Conservation (phyloP, 2,797 vertebrate genomes). For the Cossypha dichroa region DNA sequence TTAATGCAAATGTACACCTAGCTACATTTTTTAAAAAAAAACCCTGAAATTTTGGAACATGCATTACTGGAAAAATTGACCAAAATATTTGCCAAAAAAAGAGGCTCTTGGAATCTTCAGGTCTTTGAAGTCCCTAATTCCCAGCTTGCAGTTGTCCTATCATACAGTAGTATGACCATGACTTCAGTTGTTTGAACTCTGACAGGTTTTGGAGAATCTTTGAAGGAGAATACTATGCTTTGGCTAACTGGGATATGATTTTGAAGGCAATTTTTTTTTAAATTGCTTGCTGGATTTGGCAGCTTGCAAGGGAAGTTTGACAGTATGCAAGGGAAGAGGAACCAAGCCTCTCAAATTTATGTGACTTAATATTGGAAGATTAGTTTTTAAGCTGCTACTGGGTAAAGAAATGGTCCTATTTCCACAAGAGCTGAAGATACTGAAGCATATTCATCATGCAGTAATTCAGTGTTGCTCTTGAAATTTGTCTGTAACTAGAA, state of each 20-base stretch:
- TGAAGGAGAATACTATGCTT: neutral
- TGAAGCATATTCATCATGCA: neutral
- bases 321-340: neutral
- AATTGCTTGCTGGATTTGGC: neutral
- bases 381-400: neutral
- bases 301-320: neutral
- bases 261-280: neutral
- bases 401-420: neutral
- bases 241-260: neutral
- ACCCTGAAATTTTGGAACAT: neutral
- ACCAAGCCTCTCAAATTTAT: neutral
- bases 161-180: neutral
- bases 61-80: neutral
- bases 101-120: neutral
- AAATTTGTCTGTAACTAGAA: neutral
- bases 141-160: neutral
- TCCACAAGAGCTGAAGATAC: neutral
- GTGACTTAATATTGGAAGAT: neutral
- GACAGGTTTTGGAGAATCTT: neutral
- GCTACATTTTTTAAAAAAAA: neutral
- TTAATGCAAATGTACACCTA: neutral
- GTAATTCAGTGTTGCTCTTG: neutral
- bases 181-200: neutral
- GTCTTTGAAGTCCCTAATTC: neutral
- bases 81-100: neutral